Evolutionary conservation across 1,140 invertebrate genomes (phyloP).

Genomic region (Penaeus indicus): DNA sequence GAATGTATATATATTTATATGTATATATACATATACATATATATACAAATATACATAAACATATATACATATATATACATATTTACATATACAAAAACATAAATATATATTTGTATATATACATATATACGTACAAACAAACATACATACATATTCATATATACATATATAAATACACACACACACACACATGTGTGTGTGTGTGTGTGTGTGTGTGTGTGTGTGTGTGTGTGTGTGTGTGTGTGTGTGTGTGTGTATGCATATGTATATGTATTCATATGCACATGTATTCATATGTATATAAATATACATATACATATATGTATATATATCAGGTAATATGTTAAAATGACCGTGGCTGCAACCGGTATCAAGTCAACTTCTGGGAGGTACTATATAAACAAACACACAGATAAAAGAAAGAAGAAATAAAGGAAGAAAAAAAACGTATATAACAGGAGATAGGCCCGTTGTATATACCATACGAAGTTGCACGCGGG

Average conservation of each 20-base stretch:
- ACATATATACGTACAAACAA: conserved; percentile 10
- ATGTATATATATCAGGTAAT: too few relatives aligned
- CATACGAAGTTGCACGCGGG: too few relatives aligned
- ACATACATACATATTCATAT: background rate
- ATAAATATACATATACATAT: background rate
- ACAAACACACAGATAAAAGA: too few relatives aligned
- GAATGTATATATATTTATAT: background rate
- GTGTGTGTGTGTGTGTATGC: background rate
- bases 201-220: background rate
- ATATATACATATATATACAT: conserved; percentile 19
- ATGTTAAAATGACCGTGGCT: too few relatives aligned
- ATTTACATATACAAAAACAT: background rate
- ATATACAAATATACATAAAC: background rate
- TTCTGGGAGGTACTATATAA: too few relatives aligned
- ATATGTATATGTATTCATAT: background rate
- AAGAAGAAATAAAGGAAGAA: too few relatives aligned
- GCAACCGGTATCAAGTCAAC: too few relatives aligned
- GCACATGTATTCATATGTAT: background rate
- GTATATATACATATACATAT: conserved; percentile 20
- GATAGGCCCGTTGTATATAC: too few relatives aligned
- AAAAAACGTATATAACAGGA: too few relatives aligned
- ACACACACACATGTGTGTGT: background rate
- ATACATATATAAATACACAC: background rate
- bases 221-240: background rate
- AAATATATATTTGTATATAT: conserved; percentile 15